A percentile compares a stretch with the other conserved stretches of the same genome.
phyloP scores from a whole-genome alignment of 2,797 vertebrate genomes.

The Alosa sapidissima region DNA sequence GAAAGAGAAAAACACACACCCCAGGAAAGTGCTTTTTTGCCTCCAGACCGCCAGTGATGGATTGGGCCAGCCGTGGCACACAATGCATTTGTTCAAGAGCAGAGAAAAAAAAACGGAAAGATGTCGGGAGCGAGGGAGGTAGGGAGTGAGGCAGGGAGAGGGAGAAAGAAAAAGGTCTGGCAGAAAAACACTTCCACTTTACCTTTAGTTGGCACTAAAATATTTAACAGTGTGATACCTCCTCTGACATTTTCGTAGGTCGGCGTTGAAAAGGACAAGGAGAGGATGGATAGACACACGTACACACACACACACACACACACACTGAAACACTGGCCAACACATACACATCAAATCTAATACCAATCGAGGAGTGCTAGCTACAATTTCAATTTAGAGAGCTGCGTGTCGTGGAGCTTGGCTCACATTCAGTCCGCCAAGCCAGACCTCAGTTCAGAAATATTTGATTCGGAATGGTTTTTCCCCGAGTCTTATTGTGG shows the following conservation, averaged over 20 bases:
- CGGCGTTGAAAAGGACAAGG: slow-evolving; percentile 54
- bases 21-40: slow-evolving; percentile 79
- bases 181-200: slow-evolving; percentile 79
- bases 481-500: not conserved
- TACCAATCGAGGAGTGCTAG: not conserved
- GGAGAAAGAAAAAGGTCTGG: slow-evolving; percentile 58
- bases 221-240: slow-evolving; percentile 72
- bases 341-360: not conserved
- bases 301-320: slow-evolving; percentile 54
- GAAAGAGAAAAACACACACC: slow-evolving; percentile 73
- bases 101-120: slow-evolving; percentile 42
- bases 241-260: slow-evolving; percentile 64
- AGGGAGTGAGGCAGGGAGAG: not conserved
- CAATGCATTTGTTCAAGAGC: slow-evolving; percentile 73
- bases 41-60: slow-evolving; percentile 73
- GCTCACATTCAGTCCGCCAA: not conserved
- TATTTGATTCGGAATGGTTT: slow-evolving; percentile 4
- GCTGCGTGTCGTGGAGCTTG: not conserved
- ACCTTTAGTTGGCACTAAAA: slow-evolving; percentile 74
- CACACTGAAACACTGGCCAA: slow-evolving; percentile 23
- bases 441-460: not conserved
- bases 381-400: slow-evolving; percentile 11
- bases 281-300: slow-evolving; percentile 54
- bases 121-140: not conserved
- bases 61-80: slow-evolving; percentile 69